Evolutionary conservation across 2,797 vertebrate genomes (phyloP).

Genomic region (Mormyrus hasselquistii): DNA sequence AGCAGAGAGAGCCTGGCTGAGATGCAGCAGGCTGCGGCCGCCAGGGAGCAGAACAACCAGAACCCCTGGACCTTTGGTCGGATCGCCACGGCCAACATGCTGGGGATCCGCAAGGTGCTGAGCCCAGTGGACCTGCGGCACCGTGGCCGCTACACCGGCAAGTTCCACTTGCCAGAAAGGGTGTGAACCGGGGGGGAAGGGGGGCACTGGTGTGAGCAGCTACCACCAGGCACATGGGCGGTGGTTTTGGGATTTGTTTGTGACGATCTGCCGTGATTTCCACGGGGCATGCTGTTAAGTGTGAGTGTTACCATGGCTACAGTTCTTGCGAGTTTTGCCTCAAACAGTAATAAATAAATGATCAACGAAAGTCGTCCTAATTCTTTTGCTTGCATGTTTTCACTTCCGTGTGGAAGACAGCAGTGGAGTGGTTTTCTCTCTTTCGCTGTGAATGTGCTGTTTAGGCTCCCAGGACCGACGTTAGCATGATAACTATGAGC

Average conservation of each 20-base stretch:
- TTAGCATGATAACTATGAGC: background rate
- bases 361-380: background rate
- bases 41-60: slow-evolving; percentile 70
- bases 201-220: background rate
- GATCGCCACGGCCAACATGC: slow-evolving; percentile 73
- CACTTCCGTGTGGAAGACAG: background rate
- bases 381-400: background rate
- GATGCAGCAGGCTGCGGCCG: slow-evolving; percentile 55
- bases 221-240: background rate
- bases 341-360: background rate
- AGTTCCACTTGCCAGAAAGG: slow-evolving; percentile 66
- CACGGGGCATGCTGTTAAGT: background rate
- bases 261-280: background rate
- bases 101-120: slow-evolving; percentile 77
- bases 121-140: slow-evolving; percentile 74
- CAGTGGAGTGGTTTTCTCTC: background rate
- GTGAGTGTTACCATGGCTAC: background rate
- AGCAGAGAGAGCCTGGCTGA: slow-evolving; percentile 65
- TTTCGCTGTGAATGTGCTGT: background rate
- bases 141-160: slow-evolving; percentile 78
- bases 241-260: background rate
- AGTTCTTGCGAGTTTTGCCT: background rate
- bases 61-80: slow-evolving; percentile 91
- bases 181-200: slow-evolving; percentile 54
- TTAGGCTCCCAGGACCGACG: background rate